Evolutionary conservation across 2,888 invertebrate species (phyloP).

Genomic region (Trypoxylon attenuatum): DNA sequence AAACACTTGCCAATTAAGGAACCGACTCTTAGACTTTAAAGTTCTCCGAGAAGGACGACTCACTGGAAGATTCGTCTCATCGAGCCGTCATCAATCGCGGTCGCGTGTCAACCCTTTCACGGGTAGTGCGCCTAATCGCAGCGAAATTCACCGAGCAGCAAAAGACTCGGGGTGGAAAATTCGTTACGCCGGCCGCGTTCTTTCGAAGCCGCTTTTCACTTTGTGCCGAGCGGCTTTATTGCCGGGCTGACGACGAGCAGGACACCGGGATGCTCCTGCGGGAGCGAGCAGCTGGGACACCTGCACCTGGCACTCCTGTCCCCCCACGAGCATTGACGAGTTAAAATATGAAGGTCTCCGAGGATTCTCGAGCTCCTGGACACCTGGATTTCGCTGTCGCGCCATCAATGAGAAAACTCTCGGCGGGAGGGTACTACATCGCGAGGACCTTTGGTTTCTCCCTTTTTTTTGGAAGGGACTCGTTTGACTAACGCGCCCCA

Average conservation of each 20-base stretch:
- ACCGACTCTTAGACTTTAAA: not conserved
- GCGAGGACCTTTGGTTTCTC: too few species aligned
- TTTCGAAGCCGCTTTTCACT: slow-evolving; percentile 20
- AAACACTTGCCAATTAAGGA: not conserved
- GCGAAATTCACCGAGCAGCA: slow-evolving; percentile 39
- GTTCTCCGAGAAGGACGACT: not conserved
- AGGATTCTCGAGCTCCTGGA: slow-evolving; percentile 43
- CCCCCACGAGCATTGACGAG: slow-evolving; percentile 61
- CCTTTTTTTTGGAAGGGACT: slow-evolving; percentile 32
- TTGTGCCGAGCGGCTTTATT: slow-evolving; percentile 37
- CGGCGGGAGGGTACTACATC: slow-evolving; percentile 24
- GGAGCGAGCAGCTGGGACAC: slow-evolving; percentile 53
- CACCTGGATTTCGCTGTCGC: slow-evolving; percentile 59
- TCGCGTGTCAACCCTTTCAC: slow-evolving; percentile 65
- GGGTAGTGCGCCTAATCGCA: slow-evolving; percentile 43
- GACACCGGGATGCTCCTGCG: slow-evolving; percentile 13
- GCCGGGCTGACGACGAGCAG: slow-evolving; percentile 19
- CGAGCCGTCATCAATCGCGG: slow-evolving; percentile 41
- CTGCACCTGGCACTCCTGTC: slow-evolving; percentile 60
- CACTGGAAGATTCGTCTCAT: slow-evolving; percentile 14
- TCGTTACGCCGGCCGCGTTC: slow-evolving; percentile 42
- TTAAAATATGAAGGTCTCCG: slow-evolving; percentile 64
- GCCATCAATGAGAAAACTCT: slow-evolving; percentile 48
- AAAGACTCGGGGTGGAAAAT: slow-evolving; percentile 38
- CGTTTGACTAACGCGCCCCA: slow-evolving; percentile 35